Conservation (phyloP, 2,797 vertebrate genomes). For the Danio choprae region DNA sequence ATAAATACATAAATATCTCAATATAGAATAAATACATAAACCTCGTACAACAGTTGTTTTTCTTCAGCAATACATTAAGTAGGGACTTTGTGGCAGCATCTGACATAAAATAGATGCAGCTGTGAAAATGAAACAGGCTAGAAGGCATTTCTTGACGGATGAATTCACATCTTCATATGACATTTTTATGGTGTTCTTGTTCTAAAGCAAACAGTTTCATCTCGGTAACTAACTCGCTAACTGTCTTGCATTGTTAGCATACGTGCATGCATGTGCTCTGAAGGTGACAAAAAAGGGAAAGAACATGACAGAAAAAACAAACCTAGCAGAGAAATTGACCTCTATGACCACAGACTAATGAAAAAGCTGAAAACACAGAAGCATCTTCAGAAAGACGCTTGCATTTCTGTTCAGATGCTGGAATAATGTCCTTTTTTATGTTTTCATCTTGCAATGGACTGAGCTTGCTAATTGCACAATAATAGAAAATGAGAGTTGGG, state of each 20-base stretch:
- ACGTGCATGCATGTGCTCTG: slow-evolving; percentile 31
- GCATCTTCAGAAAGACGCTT: not conserved
- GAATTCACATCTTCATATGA: slow-evolving; percentile 7
- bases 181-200: not conserved
- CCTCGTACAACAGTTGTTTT: slow-evolving; percentile 35
- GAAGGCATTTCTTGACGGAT: not conserved
- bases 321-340: not conserved
- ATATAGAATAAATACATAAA: slow-evolving; percentile 71
- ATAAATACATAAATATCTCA: slow-evolving; percentile 82
- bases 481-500: slow-evolving; percentile 1
- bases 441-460: slow-evolving; percentile 27
- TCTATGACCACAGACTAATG: slow-evolving; percentile 27
- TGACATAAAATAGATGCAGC: slow-evolving; percentile 26
- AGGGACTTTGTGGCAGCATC: slow-evolving; percentile 15
- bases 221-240: not conserved
- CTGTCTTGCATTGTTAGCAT: not conserved
- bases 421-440: not conserved
- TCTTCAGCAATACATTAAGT: slow-evolving; percentile 38
- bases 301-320: slow-evolving; percentile 3
- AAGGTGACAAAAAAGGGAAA: slow-evolving; percentile 33
- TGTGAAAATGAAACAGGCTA: slow-evolving; percentile 20
- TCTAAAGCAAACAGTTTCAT: slow-evolving; percentile 24
- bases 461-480: slow-evolving; percentile 21
- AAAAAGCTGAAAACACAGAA: slow-evolving; percentile 11
- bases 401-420: not conserved